Base-by-base conservation (phyloP, 1,140 invertebrate genomes). In the Gonatopus flavifemur region DNA sequence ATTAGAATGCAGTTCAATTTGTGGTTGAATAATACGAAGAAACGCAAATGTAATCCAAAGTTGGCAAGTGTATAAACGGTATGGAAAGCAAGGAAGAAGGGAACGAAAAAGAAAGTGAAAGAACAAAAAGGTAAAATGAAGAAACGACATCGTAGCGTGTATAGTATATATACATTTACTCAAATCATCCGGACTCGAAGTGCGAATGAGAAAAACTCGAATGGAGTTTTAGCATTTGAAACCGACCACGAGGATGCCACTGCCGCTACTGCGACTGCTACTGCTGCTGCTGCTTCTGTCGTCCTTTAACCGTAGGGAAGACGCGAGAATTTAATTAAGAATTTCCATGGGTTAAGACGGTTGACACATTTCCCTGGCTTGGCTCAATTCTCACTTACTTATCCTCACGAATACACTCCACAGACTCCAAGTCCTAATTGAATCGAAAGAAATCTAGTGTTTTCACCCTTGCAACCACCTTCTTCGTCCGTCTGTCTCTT, bases 281-380 rank as follows among this genome's bases (percentile, higher is more conserved):
- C n/a, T n/a, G n/a, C n/a, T n/a, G n/a, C n/a, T n/a, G n/a, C n/a
- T n/a, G n/a, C n/a, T n/a, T n/a, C n/a, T n/a, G 10, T 18, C 47
- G 30, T 28, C 16, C 12, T 38, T 31, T 38, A 28, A 31, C 44
- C 49, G 51, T n/a, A n/a, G 59, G 61, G 56, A 64, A 55, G 48
- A 39, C 45, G 61, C 49, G 59, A 64, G 65, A 70, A 74, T 73
- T 74, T 73, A 73, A 74, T 73, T 74, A 73, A 73, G 66, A 74
- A 70, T 72, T 63, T 68, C 57, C 64, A 65, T 54, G 63, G 57
- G 44, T 54, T 49, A 52, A 44, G 42, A 51, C 59, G n/a, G n/a
- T n/a, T n/a, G 58, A 60, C 63, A 68, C 64, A 66, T 66, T 69
- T 66, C 59, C 40, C 22, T 70, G 65, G 62, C 67, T 64, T n/a